phyloP scores from a whole-genome alignment of 2,797 vertebrate genomes.

The Novumbra hubbsi region DNA sequence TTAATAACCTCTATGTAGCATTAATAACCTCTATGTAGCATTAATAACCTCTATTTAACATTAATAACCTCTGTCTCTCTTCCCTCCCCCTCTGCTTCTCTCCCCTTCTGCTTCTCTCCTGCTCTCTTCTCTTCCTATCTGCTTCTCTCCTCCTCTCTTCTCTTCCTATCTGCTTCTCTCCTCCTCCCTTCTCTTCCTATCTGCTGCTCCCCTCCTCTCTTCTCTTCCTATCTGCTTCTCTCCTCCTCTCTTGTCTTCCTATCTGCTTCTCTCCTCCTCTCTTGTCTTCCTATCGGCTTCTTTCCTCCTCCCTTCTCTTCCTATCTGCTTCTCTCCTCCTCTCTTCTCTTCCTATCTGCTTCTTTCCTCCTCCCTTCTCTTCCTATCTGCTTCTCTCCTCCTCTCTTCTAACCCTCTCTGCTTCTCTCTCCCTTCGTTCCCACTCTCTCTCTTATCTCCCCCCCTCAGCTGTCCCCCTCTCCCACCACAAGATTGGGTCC shows the following conservation, averaged over 20 bases:
- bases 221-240: neutral
- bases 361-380: neutral
- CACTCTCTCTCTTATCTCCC: neutral
- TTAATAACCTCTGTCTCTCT: constrained; percentile 9
- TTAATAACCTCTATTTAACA: constrained; percentile 41
- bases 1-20: constrained; percentile 64
- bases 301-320: neutral
- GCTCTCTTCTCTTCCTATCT: neutral
- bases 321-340: neutral
- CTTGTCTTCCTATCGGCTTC: neutral
- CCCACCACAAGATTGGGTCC: constrained; percentile 35
- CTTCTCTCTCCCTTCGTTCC: neutral
- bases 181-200: neutral
- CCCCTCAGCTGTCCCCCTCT: constrained; percentile 30
- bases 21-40: constrained; percentile 12
- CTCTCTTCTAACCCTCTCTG: neutral
- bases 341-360: neutral
- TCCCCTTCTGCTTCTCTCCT: neutral
- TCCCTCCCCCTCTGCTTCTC: neutral
- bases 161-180: neutral
- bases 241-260: neutral
- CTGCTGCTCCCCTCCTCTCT: neutral
- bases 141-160: neutral
- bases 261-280: neutral
- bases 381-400: neutral